Evolutionary conservation across 1,140 invertebrate genomes (phyloP), one percentile per base, ranked within the genome.

Genomic region (Zaprionus capensis): DNA sequence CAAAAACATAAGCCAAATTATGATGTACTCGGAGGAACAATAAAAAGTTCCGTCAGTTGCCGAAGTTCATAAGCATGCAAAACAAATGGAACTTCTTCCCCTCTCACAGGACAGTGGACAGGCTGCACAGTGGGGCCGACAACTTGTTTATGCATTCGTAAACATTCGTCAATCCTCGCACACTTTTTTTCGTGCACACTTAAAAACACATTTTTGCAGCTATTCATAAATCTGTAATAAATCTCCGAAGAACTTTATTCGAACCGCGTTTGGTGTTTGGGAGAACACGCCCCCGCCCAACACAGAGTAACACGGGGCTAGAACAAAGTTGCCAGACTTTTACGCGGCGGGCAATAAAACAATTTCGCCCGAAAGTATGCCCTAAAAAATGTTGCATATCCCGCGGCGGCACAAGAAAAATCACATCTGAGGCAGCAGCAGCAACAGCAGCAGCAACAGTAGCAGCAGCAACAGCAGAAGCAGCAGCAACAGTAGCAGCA

Each of bases 331-430:
- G 38, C 51, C 41, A 61, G 58, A 75, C 49, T 75, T 57, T 51
- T 22, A 31, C 65, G 44, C 62, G 65, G 44, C 57, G 46, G 38
- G 49, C 65, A 79, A 75, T 88, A 87, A 88, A 87, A 67, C 70
- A 78, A 28, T 59, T 59, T 69, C 26, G 24, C 56, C 70, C 41
- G 31, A 68, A 53, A 83, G 67, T 69, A 41, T 44, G 53, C 78
- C 46, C 72, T 71, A 81, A 73, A 85, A 82, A 79, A 67, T 73
- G 65, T 64, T 34, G 53, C 34, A 61, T 66, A 63, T 36, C 81
- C 82, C 62, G 34, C 31, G 78, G 82, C 71, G 24, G 56, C 36
- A 36, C 17, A 44, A 24, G 59, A 65, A 46, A 64, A 66, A 66
- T 71, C 68, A 66, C 41, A 71, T 55, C 61, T 65, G 73, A 20